Evolutionary conservation across 64 coral and sea anemone species (phyloP).

Genomic region (Stichodactyla helianthus): DNA sequence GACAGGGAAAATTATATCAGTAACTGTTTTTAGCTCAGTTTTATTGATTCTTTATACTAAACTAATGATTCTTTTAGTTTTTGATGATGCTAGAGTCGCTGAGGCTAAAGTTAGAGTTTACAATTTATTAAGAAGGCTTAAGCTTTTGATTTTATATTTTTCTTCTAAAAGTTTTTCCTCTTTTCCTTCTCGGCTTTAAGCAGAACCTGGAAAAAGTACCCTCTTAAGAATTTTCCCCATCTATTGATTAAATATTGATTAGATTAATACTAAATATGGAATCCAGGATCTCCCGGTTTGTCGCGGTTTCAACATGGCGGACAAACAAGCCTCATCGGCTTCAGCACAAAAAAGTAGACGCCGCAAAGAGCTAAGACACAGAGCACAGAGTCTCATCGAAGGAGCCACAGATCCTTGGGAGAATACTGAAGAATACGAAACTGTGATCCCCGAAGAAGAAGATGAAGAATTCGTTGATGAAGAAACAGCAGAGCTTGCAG

Average conservation of each 20-base stretch:
- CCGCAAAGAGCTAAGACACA: conserved; percentile 68
- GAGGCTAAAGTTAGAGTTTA: too few relatives aligned
- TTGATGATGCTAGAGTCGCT: too few relatives aligned
- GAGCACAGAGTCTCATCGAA: conserved; percentile 85
- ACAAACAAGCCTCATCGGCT: background rate
- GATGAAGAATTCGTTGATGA: conserved; percentile 91
- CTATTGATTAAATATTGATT: background rate
- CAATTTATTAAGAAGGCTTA: too few relatives aligned
- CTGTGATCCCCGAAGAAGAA: conserved; percentile 73
- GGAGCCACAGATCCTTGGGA: conserved; percentile 65
- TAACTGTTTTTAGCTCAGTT: too few relatives aligned
- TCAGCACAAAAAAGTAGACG: conserved; percentile 13
- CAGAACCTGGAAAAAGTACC: too few relatives aligned
- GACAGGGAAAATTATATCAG: too few relatives aligned
- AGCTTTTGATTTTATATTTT: too few relatives aligned
- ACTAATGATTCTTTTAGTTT: too few relatives aligned
- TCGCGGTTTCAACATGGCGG: background rate
- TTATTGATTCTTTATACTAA: too few relatives aligned
- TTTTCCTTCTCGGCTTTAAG: too few relatives aligned
- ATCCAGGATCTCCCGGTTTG: background rate
- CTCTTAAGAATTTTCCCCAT: too few relatives aligned
- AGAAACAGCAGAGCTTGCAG: conserved; percentile 81
- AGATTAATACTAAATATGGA: background rate
- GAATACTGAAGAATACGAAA: conserved; percentile 79
- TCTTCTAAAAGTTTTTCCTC: too few relatives aligned